These are phyloP conservation scores for Rhimphoctona megacephalus DNA, from an alignment of 2,888 invertebrate species.

Conservation along the genomic window DNA sequence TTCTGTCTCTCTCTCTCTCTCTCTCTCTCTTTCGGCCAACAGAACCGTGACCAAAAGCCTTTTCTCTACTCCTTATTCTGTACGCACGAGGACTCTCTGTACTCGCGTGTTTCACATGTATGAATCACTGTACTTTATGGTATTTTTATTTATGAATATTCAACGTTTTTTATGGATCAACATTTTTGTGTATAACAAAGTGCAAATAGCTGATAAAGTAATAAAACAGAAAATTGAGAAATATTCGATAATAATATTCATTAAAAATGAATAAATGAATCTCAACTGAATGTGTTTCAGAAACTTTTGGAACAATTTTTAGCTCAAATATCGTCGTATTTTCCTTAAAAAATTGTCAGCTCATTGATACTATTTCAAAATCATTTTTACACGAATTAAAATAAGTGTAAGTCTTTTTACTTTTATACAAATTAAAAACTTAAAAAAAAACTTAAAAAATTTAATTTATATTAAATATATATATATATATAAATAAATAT, in stretches of 20 bases:
- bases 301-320: not conserved
- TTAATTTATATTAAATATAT: no score
- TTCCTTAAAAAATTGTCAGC: no score
- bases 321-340: no score
- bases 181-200: not conserved
- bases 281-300: no score
- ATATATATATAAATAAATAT: no score
- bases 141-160: not conserved
- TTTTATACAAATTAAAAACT: no score
- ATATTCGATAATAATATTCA: not conserved
- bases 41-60: constrained; percentile 53
- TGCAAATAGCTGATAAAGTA: not conserved
- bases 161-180: not conserved
- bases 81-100: not conserved
- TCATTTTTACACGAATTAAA: no score
- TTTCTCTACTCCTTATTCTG: constrained; percentile 6
- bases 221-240: not conserved
- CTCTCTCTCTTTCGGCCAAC: not conserved
- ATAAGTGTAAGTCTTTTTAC: no score
- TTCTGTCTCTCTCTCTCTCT: not conserved
- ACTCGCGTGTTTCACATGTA: constrained; percentile 34
- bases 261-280: no score
- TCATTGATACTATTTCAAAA: no score
- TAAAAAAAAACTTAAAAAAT: no score
- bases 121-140: not conserved